Percentiles rank a stretch among this genome's conserved stretches.
These are phyloP conservation scores for Strix occidentalis DNA, from an alignment of 2,797 vertebrate genomes.

Conservation along the genomic window DNA sequence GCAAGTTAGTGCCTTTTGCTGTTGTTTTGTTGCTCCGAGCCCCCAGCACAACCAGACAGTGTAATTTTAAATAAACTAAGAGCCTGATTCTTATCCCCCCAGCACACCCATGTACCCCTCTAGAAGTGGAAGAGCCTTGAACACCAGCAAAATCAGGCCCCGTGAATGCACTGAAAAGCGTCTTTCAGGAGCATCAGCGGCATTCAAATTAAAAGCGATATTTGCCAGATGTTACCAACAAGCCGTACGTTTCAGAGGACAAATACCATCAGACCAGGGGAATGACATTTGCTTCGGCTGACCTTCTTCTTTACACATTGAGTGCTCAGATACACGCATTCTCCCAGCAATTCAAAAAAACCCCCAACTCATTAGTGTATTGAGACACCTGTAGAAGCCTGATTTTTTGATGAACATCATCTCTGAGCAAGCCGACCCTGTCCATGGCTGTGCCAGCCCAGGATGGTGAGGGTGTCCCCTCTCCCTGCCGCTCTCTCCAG, in stretches of 20 bases:
- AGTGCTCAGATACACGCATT: background rate
- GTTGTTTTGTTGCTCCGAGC: background rate
- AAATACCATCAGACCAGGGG: background rate
- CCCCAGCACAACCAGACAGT: fast-evolving
- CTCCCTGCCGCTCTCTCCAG: background rate
- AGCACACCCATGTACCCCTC: no score
- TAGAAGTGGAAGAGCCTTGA: background rate
- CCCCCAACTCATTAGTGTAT: background rate
- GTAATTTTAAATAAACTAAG: background rate
- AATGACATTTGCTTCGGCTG: background rate
- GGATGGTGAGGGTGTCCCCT: background rate
- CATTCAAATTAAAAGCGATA: background rate
- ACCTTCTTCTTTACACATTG: background rate
- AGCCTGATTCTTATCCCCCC: no score
- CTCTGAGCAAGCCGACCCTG: background rate
- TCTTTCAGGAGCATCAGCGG: background rate
- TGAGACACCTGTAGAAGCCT: background rate
- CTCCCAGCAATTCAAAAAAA: background rate
- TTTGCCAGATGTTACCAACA: background rate
- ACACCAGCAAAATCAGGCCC: background rate
- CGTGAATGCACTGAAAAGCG: background rate
- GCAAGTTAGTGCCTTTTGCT: background rate
- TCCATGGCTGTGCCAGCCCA: background rate
- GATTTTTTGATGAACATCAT: background rate
- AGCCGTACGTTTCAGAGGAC: background rate